A percentile compares a stretch with the other conserved stretches of the same genome.
These are phyloP conservation scores for Sebastes umbrosus DNA, from an alignment of 2,797 vertebrate genomes.

Conservation along the genomic window DNA sequence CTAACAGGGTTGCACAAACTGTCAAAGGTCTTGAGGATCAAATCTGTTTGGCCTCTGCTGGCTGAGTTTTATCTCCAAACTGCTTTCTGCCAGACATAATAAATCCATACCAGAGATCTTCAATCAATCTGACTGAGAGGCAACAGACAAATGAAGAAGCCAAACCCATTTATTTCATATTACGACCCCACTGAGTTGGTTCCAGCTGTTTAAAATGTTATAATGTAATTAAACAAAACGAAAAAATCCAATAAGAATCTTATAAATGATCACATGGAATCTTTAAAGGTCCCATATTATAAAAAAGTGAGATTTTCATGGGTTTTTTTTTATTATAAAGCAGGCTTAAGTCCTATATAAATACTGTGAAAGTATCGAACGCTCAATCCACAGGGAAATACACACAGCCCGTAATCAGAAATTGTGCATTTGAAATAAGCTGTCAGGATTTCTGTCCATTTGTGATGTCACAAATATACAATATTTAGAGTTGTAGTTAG, in stretches of 20 bases:
- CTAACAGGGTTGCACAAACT: neutral
- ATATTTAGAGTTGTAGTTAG: neutral
- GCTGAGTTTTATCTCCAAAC: neutral
- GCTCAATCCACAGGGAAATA: too few relatives aligned
- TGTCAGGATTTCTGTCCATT: too few relatives aligned
- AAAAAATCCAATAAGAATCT: neutral
- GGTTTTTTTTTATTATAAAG: too few relatives aligned
- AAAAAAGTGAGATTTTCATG: too few relatives aligned
- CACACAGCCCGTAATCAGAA: too few relatives aligned
- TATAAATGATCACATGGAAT: neutral
- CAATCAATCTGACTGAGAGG: neutral
- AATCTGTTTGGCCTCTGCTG: neutral
- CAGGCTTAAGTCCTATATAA: too few relatives aligned
- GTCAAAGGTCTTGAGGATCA: neutral
- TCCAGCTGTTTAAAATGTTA: too few relatives aligned
- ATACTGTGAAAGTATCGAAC: too few relatives aligned
- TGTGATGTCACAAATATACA: too few relatives aligned
- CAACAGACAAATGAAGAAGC: neutral
- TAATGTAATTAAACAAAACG: too few relatives aligned
- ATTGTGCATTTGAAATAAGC: fast-evolving
- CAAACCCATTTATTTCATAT: neutral
- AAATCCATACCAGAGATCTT: neutral
- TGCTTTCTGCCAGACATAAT: neutral
- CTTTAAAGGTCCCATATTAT: neutral
- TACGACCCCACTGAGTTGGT: too few relatives aligned